phyloP scores from a whole-genome alignment of 2,797 vertebrate species.

The Vultur gryphus region DNA sequence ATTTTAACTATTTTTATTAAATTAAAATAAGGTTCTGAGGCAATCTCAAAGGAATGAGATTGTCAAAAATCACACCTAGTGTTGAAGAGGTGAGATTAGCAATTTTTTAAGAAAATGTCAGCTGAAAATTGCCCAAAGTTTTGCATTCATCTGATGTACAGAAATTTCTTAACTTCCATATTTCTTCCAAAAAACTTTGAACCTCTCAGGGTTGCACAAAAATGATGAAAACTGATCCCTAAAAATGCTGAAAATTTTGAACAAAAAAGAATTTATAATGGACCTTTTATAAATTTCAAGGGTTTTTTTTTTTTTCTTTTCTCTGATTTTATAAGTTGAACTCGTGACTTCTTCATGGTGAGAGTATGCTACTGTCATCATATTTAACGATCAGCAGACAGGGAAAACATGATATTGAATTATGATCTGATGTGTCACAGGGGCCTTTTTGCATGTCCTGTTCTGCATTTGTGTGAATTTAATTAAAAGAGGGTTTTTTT shows the following conservation, averaged over 20 bases:
- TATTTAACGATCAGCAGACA: neutral
- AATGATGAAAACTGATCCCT: neutral
- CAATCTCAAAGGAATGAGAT: neutral
- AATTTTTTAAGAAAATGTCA: neutral
- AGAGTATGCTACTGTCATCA: neutral
- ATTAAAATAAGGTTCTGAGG: neutral
- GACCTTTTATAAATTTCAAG: neutral
- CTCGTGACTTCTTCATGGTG: neutral
- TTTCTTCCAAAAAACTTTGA: neutral
- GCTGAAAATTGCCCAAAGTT: neutral
- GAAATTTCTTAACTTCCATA: neutral
- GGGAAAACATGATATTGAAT: neutral
- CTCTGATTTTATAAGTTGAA: neutral
- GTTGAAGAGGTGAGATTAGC: neutral
- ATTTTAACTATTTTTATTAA: neutral
- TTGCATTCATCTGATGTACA: neutral
- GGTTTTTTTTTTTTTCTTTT: neutral
- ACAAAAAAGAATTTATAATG: fast-evolving
- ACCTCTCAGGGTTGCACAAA: neutral
- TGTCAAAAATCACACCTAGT: neutral
- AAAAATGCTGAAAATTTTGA: neutral
- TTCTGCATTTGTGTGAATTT: neutral
- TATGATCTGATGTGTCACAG: neutral
- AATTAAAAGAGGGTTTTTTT: neutral
- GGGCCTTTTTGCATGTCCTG: neutral